A percentile compares a stretch with the other conserved stretches of the same genome.
phyloP scores from a whole-genome alignment of 2,113 vertebrate genomes.

The Brienomyrus brachyistius region DNA sequence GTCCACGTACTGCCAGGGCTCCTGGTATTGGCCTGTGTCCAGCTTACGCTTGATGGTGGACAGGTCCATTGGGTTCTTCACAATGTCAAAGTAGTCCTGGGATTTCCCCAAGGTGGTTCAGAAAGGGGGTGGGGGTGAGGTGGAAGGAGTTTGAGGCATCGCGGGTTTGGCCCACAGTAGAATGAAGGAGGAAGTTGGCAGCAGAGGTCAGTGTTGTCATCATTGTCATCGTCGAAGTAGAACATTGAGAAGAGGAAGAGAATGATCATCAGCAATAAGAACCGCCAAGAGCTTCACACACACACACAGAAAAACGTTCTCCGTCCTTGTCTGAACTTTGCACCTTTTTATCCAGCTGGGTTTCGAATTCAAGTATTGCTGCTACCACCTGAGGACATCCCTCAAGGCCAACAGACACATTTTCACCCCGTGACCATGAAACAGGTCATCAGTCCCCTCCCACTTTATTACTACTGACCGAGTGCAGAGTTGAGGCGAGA shows the following conservation, averaged over 20 bases:
- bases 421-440: neutral
- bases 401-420: neutral
- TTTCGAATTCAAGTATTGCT: neutral
- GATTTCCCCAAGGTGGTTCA: neutral
- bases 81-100: constrained; percentile 97
- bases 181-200: neutral
- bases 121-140: neutral
- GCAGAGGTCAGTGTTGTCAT: constrained; percentile 2
- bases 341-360: neutral
- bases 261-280: neutral
- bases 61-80: constrained; percentile 94
- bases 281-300: neutral
- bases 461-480: neutral
- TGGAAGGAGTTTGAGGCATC: neutral
- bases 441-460: neutral
- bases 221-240: neutral
- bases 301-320: neutral
- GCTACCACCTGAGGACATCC: neutral
- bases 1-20: constrained; percentile 97
- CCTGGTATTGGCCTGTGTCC: constrained; percentile 95
- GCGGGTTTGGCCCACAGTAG: neutral
- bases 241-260: neutral
- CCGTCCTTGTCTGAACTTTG: constrained; percentile 12
- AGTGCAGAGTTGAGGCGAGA: constrained; percentile 10
- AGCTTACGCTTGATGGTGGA: constrained; percentile 96